phyloP scores from a whole-genome alignment of 2,113 vertebrate species.

The Sorex araneus region DNA sequence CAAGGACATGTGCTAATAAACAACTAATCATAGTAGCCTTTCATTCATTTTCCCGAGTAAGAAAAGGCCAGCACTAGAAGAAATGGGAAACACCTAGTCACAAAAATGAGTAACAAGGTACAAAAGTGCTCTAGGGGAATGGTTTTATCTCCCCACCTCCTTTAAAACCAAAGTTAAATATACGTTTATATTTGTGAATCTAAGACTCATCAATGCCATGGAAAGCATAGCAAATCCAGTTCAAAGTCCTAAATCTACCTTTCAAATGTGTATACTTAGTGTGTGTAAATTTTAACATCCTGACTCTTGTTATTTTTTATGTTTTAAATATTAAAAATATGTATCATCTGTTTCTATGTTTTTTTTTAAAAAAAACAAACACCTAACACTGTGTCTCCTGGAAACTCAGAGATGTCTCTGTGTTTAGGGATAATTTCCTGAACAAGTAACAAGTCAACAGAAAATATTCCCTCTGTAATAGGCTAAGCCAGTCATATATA shows the following conservation, averaged over 20 bases:
- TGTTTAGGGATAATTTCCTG: conserved; percentile 15
- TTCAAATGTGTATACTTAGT: background rate
- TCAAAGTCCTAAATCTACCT: conserved; percentile 40
- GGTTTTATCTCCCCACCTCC: conserved; percentile 9
- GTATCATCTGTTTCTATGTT: conserved; percentile 7
- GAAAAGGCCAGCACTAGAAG: conserved; percentile 5
- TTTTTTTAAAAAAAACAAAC: background rate
- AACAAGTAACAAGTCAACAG: conserved; percentile 34
- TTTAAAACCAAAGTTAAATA: conserved; percentile 53
- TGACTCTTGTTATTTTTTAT: conserved; percentile 26
- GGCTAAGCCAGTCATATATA: background rate
- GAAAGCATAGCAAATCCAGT: background rate
- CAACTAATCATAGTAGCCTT: background rate
- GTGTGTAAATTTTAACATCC: conserved; percentile 21
- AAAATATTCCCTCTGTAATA: conserved; percentile 36
- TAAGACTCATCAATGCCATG: conserved; percentile 34
- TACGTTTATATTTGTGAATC: background rate
- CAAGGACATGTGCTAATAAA: conserved; percentile 17
- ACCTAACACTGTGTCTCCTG: background rate
- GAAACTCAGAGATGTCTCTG: background rate
- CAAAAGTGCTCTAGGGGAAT: background rate
- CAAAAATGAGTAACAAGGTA: background rate
- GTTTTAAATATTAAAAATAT: conserved; percentile 37
- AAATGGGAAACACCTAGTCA: background rate
- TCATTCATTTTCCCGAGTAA: conserved; percentile 2